Evolutionary conservation across 2,797 vertebrate genomes (phyloP).

Genomic region (Muscicapa comitata): DNA sequence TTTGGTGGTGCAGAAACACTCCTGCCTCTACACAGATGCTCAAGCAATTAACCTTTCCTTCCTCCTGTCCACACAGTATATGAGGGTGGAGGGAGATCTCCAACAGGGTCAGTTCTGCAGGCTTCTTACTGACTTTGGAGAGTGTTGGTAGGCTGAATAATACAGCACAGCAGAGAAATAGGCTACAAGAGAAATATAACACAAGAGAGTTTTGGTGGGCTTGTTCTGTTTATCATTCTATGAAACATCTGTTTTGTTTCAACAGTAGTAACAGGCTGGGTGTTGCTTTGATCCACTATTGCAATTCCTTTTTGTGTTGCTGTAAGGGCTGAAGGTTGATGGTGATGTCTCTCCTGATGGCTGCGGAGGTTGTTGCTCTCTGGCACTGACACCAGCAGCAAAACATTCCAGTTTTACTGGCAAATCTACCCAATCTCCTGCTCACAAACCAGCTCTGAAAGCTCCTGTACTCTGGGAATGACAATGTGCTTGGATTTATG

Average conservation of each 20-base stretch:
- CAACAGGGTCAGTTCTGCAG: background rate
- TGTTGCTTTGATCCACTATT: background rate
- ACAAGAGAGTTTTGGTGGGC: background rate
- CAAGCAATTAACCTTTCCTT: background rate
- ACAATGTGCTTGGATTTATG: background rate
- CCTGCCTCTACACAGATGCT: background rate
- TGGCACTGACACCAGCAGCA: background rate
- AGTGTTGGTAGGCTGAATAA: background rate
- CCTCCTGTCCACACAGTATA: background rate
- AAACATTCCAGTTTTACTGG: background rate
- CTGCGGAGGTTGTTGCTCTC: background rate
- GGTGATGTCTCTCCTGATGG: fast-evolving
- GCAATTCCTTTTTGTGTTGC: background rate
- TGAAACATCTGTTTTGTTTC: background rate
- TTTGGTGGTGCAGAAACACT: background rate
- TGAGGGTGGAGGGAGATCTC: background rate
- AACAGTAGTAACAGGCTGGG: background rate
- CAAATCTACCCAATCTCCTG: background rate
- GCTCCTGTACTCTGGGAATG: background rate
- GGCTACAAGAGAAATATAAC: background rate
- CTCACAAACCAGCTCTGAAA: background rate
- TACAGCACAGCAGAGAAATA: background rate
- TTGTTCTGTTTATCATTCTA: background rate
- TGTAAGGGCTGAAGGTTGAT: background rate
- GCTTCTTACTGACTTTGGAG: background rate